Conservation (phyloP, 2,797 vertebrate genomes). For the Sciurus carolinensis region DNA sequence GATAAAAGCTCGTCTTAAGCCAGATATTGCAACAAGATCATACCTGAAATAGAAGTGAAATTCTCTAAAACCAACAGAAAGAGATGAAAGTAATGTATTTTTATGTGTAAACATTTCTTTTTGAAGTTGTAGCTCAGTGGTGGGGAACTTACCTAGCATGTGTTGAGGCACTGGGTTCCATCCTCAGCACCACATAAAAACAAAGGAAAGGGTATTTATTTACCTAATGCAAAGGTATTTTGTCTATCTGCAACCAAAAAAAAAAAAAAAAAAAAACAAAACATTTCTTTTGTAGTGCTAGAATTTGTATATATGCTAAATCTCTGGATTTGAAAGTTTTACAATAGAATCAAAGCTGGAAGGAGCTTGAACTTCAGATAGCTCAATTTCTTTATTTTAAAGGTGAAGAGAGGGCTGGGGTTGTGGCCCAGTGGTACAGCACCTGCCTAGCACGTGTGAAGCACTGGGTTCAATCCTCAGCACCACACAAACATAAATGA, state of each 20-base stretch:
- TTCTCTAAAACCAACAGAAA: conserved; percentile 45
- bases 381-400: conserved; percentile 27
- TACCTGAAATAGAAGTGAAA: conserved; percentile 28
- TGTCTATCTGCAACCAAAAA: no score
- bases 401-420: not conserved
- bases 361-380: conserved; percentile 11
- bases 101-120: conserved; percentile 10
- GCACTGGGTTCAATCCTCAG: no score
- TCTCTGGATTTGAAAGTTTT: conserved; percentile 37
- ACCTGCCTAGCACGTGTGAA: no score
- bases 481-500: no score
- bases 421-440: no score
- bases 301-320: not conserved
- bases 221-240: no score
- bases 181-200: no score
- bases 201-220: no score
- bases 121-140: no score
- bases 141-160: no score
- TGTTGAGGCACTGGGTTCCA: no score
- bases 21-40: not conserved
- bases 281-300: not conserved
- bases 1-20: not conserved
- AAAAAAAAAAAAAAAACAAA: no score
- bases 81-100: not conserved
- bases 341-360: not conserved